Conservation (phyloP, 2,888 invertebrate genomes). For the Chymomyza caudatula region DNA sequence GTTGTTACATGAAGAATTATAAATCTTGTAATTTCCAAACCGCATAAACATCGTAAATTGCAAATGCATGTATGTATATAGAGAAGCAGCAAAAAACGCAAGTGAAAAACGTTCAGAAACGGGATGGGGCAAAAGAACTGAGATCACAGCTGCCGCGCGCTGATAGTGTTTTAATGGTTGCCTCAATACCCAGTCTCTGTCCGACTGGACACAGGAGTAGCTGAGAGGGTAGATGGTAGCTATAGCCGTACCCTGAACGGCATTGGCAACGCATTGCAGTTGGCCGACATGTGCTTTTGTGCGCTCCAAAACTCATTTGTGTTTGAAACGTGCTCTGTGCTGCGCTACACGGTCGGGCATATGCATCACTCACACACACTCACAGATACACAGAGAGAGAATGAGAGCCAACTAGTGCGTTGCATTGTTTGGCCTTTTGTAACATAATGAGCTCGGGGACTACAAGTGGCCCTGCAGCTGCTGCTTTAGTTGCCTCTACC, state of each 20-base stretch:
- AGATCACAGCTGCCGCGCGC: conserved; percentile 60
- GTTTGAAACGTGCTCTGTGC: conserved; percentile 5
- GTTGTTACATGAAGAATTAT: too few relatives aligned
- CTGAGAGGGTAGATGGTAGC: neutral
- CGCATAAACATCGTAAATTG: neutral
- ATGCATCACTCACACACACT: neutral
- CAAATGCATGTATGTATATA: neutral
- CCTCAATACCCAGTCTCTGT: conserved; percentile 18
- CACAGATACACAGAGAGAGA: neutral
- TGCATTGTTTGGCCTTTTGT: conserved; percentile 74
- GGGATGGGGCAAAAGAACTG: conserved; percentile 10
- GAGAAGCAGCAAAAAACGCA: neutral
- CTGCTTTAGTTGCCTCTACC: conserved; percentile 26
- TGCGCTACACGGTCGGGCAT: conserved; percentile 6
- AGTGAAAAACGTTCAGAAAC: conserved; percentile 14
- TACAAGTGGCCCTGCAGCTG: conserved; percentile 64
- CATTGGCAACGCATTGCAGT: conserved; percentile 54
- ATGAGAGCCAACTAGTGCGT: conserved; percentile 12
- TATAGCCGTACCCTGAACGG: neutral
- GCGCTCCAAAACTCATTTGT: conserved; percentile 61
- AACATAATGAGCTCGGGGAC: conserved; percentile 74
- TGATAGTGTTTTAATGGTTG: conserved; percentile 69
- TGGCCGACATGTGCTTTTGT: conserved; percentile 60
- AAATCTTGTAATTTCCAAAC: neutral
- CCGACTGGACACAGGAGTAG: neutral